Conservation (phyloP, 2,113 vertebrate species). For the Tympanuchus pallidicinctus region DNA sequence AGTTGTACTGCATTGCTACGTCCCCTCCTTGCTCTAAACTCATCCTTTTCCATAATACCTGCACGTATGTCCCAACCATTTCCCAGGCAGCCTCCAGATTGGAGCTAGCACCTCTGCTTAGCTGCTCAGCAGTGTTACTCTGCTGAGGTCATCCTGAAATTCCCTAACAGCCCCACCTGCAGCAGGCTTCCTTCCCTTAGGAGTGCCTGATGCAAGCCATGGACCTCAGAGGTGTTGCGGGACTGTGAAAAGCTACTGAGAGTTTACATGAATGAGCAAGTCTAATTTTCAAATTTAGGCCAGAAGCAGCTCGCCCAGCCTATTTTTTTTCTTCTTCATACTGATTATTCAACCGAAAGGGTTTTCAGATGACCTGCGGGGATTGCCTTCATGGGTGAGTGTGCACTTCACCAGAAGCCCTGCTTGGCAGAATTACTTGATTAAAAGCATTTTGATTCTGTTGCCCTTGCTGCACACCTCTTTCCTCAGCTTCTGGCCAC, state of each 20-base stretch:
- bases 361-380: conserved; percentile 5
- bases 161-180: background rate
- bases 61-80: background rate
- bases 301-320: background rate
- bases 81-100: background rate
- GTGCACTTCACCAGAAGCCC: conserved; percentile 26
- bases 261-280: background rate
- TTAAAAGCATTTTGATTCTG: background rate
- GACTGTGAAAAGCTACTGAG: background rate
- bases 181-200: background rate
- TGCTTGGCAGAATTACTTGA: conserved; percentile 2
- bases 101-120: background rate
- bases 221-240: background rate
- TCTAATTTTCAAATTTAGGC: conserved; percentile 27
- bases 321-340: background rate
- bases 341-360: conserved; percentile 42
- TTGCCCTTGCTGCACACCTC: background rate
- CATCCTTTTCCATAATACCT: background rate
- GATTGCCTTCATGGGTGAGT: conserved; percentile 24
- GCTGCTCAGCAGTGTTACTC: background rate
- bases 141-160: background rate
- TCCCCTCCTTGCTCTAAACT: background rate
- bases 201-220: background rate
- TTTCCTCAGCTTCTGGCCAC: background rate
- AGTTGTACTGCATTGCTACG: fast-evolving